Evolutionary conservation across 2,888 invertebrate genomes (phyloP).

Genomic region (Cosmia trapezina): DNA sequence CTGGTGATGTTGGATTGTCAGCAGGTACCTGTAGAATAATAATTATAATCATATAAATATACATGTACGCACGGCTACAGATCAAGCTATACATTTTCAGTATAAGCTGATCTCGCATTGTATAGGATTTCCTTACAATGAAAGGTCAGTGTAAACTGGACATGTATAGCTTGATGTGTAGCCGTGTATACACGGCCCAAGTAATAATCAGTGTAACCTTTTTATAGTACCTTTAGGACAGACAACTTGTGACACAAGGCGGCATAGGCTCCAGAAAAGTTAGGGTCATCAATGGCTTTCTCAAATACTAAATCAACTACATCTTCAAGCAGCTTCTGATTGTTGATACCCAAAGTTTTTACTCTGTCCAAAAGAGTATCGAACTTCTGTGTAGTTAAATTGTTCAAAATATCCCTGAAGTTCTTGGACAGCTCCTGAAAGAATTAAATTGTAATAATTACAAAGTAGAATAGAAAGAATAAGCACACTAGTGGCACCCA

Average conservation of each 20-base stretch:
- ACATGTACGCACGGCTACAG: too few relatives aligned
- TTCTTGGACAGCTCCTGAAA: slow-evolving; percentile 93
- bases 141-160: too few relatives aligned
- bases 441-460: background rate
- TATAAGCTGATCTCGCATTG: too few relatives aligned
- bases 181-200: too few relatives aligned
- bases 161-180: too few relatives aligned
- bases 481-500: too few relatives aligned
- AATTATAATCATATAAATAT: background rate
- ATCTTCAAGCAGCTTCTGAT: slow-evolving; percentile 93
- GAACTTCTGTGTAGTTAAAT: slow-evolving; percentile 98
- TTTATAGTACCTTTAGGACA: slow-evolving; percentile 90
- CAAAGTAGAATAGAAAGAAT: too few relatives aligned
- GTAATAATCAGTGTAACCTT: background rate
- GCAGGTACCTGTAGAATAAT: slow-evolving; percentile 80
- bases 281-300: slow-evolving; percentile 98
- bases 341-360: slow-evolving; percentile 94
- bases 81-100: too few relatives aligned
- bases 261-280: slow-evolving; percentile 97
- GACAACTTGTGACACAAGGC: slow-evolving; percentile 94
- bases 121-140: too few relatives aligned
- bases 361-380: slow-evolving; percentile 95
- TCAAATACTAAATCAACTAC: slow-evolving; percentile 98
- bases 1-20: slow-evolving; percentile 78
- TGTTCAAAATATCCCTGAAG: slow-evolving; percentile 97